phyloP scores from a whole-genome alignment of 35 echinoderm and acorn worm species.

The Ophioderma brevispina region DNA sequence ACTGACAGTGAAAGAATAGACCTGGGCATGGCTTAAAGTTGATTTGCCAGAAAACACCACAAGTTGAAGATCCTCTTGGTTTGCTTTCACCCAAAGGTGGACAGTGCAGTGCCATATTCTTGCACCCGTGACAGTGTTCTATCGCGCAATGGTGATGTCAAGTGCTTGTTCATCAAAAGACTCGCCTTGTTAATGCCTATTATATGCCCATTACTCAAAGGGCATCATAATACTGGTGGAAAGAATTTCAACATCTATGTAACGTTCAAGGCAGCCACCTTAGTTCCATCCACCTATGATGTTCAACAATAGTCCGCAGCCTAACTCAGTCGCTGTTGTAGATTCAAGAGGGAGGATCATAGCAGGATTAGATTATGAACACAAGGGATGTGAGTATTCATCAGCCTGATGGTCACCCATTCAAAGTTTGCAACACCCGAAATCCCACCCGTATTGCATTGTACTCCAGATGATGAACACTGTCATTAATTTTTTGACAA shows the following conservation, averaged over 20 bases:
- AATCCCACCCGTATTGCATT: not conserved
- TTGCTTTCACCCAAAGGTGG: not conserved
- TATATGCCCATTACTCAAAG: not conserved
- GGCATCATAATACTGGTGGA: not conserved
- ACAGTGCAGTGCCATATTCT: not conserved
- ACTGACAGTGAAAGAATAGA: no score
- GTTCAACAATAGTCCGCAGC: not conserved
- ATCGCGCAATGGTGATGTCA: not conserved
- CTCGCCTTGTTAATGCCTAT: not conserved
- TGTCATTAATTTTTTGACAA: not conserved
- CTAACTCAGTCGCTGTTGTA: not conserved
- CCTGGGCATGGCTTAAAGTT: no score
- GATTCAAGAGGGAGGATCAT: not conserved
- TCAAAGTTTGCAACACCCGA: not conserved
- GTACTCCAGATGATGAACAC: not conserved
- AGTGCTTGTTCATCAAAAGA: not conserved
- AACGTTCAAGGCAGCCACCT: not conserved
- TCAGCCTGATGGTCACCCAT: not conserved
- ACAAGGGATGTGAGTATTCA: not conserved
- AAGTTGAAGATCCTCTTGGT: not conserved
- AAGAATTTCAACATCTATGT: not conserved
- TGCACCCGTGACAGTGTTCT: not conserved
- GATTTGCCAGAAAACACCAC: no score
- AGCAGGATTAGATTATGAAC: not conserved
- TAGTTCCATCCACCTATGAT: not conserved